These are phyloP conservation scores for Dasysyrphus tricinctus DNA, from an alignment of 2,888 invertebrate genomes.

Conservation along the genomic window DNA sequence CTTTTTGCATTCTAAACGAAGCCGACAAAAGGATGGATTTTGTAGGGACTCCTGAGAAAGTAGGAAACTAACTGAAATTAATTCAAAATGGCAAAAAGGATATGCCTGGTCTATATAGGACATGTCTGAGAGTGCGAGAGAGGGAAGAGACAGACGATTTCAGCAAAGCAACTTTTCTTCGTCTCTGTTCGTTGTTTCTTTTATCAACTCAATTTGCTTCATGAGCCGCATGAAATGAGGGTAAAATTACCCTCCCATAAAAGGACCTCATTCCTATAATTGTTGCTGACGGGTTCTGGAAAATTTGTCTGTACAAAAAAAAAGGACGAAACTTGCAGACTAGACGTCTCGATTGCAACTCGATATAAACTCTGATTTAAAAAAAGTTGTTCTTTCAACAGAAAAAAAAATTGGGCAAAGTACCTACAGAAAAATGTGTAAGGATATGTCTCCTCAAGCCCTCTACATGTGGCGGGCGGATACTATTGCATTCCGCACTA, in stretches of 20 bases:
- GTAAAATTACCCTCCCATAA: slow-evolving; percentile 33
- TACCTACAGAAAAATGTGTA: slow-evolving; percentile 1
- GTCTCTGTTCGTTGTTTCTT: slow-evolving; percentile 36
- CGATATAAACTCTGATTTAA: slow-evolving; percentile 66
- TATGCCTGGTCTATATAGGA: slow-evolving; percentile 23
- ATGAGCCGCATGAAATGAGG: slow-evolving; percentile 75
- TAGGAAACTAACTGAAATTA: slow-evolving; percentile 56
- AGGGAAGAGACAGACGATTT: slow-evolving; percentile 56
- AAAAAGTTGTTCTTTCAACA: neutral
- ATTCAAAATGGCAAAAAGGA: slow-evolving; percentile 72
- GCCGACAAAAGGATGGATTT: slow-evolving; percentile 51
- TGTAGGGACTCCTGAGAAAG: neutral
- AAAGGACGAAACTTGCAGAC: slow-evolving; percentile 61
- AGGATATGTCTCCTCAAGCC: slow-evolving; percentile 32
- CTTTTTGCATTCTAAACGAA: slow-evolving; percentile 74
- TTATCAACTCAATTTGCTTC: slow-evolving; percentile 74
- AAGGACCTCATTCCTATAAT: slow-evolving; percentile 47
- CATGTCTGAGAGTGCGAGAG: neutral
- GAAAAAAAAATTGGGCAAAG: slow-evolving; percentile 8
- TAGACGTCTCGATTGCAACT: slow-evolving; percentile 75
- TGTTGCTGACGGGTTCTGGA: slow-evolving; percentile 57
- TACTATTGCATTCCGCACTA: slow-evolving; percentile 71
- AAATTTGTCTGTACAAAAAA: slow-evolving; percentile 42
- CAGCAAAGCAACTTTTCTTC: slow-evolving; percentile 56
- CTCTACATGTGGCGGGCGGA: slow-evolving; percentile 45